Evolutionary conservation across 1,140 invertebrate species (phyloP), one percentile per base, ranked within the genome.

Genomic region (Choristoneura fumiferana): DNA sequence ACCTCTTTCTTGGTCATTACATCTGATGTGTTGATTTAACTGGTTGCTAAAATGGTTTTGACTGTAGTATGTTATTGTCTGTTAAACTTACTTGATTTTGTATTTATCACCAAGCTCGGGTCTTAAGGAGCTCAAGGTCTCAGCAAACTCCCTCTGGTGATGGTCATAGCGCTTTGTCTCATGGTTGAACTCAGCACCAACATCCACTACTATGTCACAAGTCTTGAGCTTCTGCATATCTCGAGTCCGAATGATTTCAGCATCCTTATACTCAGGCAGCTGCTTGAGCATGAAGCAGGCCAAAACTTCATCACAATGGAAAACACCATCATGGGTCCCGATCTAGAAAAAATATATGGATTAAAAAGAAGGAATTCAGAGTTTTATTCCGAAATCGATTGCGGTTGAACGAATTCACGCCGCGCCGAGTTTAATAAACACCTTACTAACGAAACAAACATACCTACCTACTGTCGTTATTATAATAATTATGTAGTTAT

Each of bases 181-280:
- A 49, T 93, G 94, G 90, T 99, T 92, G 89, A 95, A 99, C 12
- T 93, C 92, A 4, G 92, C 94, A n/a, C 98, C 98, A 18, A 99
- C 98, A 91, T 99, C 98, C 3, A 99, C 94, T 14, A 99, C 96
- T 67, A 99, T 94, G 79, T 99, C 96, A 91, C 98, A 99, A 4
- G 92, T 92, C 9, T 95, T 91, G 38, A 99, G 89, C 62, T 95
- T 76, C 8, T 84, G 75, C 36, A 65, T 57, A 69, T 93, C 89
- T 54, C 92, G 76, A 35, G 92, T 94, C 87, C 98, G 92, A 6
- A 98, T 86, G 72, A 99, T 96, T 67, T 93, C 86, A 0, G 97
- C 95, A 90, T 97, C 91, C 70, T 94, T 92, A 81, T 95, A 99
- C 67, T 94, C 84, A 0, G 95, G 95, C 2, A 99, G 82, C 52